Evolutionary conservation across 2,888 invertebrate genomes (phyloP), one percentile per base, ranked within the genome.

Genomic region (Psococerastis gibbosa): DNA sequence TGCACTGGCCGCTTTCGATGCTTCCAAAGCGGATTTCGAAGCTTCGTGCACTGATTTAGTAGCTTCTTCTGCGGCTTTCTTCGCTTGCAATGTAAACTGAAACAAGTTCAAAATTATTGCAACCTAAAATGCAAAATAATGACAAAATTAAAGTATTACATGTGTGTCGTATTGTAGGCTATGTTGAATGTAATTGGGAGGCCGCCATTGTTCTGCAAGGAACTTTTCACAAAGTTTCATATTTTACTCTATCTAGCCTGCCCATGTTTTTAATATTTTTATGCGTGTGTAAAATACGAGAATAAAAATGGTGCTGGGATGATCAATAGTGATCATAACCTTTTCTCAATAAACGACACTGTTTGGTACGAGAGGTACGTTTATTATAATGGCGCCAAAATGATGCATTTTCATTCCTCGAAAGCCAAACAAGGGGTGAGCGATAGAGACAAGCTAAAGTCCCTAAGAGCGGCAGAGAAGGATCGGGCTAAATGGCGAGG

Each of bases 1-100:
- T 5, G 81, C 85, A 0, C 85, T 83, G 1, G 87, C 87, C 11
- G 81, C 84, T 59, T 84, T 85, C 46, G 84, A 84, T 0, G 84
- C 84, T 63, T 85, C 85, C 20, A 87, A 55, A 0, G 87, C 87
- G 32, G 76, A 74, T 56, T 85, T 85, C 0, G 84, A 79, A 0
- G 80, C 89, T 57, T 85, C 88, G 43, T 81, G 81, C 48, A 83
- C 75, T 45, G 79, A 79, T 57, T 82, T 81, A 0, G 77, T 73
- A 2, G 81, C 81, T 57, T 76, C 81, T 50, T 79, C 84, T 0
- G 87, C 81, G 0, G 85, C 85, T 56, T 83, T 85, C 58, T 87
- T 89, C 0, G 88, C 88, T 52, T 87, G 85, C 23, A 78, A 69
- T 1, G 88, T 88, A 2, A 88, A 64, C 84, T 85, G 52, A 48